Conservation (phyloP, 2,797 vertebrate genomes). For the Taenioides sp. region DNA sequence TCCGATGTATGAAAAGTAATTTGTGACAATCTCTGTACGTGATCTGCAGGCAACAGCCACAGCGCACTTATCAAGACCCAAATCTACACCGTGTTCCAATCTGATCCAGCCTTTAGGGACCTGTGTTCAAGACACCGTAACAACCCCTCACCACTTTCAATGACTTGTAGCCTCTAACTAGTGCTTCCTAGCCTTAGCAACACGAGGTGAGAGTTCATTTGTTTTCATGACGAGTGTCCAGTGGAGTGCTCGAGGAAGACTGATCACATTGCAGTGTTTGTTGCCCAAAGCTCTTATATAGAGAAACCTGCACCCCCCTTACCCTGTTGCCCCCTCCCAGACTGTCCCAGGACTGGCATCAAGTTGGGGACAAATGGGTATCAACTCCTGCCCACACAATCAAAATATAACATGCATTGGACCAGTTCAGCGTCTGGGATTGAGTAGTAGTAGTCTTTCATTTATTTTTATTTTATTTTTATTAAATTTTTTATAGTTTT, state of each 20-base stretch:
- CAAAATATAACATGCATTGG: slow-evolving; percentile 71
- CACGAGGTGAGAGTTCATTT: slow-evolving; percentile 75
- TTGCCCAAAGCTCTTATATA: slow-evolving; percentile 59
- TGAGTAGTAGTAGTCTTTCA: slow-evolving; percentile 20
- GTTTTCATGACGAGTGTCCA: slow-evolving; percentile 75
- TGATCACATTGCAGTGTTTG: slow-evolving; percentile 64
- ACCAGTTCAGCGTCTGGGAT: slow-evolving; percentile 53
- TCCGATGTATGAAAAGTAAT: neutral
- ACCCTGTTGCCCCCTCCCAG: slow-evolving; percentile 51
- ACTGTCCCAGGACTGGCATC: slow-evolving; percentile 67
- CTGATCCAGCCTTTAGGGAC: slow-evolving; percentile 25
- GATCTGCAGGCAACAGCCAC: neutral
- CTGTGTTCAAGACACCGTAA: slow-evolving; percentile 52
- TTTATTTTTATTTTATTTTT: no score
- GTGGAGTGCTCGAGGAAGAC: slow-evolving; percentile 73
- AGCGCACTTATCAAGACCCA: neutral
- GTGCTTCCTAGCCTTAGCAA: slow-evolving; percentile 58
- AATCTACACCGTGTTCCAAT: neutral
- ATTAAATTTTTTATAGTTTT: no score
- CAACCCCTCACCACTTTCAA: slow-evolving; percentile 43
- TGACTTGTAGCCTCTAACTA: slow-evolving; percentile 60
- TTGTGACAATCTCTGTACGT: neutral
- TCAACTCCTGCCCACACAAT: slow-evolving; percentile 74
- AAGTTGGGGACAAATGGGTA: slow-evolving; percentile 65
- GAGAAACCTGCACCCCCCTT: slow-evolving; percentile 39